Conservation (phyloP, 2,888 invertebrate genomes). For the Lasioglossum oenotherae region DNA sequence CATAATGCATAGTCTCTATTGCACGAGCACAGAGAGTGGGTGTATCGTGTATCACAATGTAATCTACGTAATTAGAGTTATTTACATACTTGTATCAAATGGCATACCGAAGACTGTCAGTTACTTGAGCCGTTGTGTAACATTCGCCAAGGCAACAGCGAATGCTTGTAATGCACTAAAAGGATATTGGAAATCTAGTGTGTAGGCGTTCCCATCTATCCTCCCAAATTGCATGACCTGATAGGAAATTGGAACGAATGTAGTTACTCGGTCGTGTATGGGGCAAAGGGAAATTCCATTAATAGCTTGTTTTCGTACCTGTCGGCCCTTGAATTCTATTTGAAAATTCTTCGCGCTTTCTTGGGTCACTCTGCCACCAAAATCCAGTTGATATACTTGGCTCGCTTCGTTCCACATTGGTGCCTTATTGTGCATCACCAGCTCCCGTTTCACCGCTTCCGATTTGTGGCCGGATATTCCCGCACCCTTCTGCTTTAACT, state of each 20-base stretch:
- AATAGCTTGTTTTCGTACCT: constrained; percentile 87
- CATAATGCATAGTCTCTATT: background rate
- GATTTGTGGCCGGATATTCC: constrained; percentile 75
- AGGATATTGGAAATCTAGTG: constrained; percentile 99
- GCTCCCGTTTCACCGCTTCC: constrained; percentile 87
- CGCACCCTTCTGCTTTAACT: constrained; percentile 88
- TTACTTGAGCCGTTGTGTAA: constrained; percentile 97
- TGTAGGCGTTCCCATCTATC: constrained; percentile 99
- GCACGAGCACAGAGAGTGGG: background rate
- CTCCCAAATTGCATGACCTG: constrained; percentile 99
- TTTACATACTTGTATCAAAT: constrained; percentile 73
- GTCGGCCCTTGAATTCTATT: constrained; percentile 98
- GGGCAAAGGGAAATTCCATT: too few relatives aligned
- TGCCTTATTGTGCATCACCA: constrained; percentile 98
- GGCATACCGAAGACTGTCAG: constrained; percentile 70
- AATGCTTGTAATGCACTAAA: constrained; percentile 99
- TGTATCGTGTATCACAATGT: background rate
- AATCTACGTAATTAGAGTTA: constrained; percentile 18
- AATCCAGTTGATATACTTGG: constrained; percentile 99
- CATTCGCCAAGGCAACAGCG: constrained; percentile 98
- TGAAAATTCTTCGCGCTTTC: constrained; percentile 99
- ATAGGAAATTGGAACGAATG: background rate
- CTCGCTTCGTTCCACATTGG: constrained; percentile 99
- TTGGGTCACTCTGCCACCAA: constrained; percentile 99
- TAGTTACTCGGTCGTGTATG: background rate